A percentile compares a stretch with the other conserved stretches of the same genome.
Conservation (phyloP, 2,888 invertebrate species). For the Diachrysia chrysitis region DNA sequence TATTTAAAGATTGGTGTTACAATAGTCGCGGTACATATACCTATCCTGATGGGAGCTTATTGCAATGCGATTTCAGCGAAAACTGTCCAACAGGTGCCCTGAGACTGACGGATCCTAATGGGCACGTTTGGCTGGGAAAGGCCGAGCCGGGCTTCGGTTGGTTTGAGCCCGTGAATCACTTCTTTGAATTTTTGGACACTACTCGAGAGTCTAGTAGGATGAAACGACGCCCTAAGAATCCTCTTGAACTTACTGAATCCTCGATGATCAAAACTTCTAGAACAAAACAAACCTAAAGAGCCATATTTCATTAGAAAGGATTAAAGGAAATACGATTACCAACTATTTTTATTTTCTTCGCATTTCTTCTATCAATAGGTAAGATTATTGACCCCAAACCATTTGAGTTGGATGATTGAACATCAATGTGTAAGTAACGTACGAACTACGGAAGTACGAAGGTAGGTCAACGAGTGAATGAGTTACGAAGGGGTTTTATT, state of each 20-base stretch:
- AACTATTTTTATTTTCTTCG: background rate
- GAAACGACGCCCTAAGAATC: constrained; percentile 47
- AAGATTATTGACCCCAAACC: constrained; percentile 30
- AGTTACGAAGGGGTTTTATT: constrained; percentile 31
- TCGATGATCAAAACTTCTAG: background rate
- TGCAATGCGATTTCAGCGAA: constrained; percentile 84
- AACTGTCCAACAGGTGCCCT: constrained; percentile 85
- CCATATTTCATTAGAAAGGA: background rate
- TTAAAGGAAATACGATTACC: background rate
- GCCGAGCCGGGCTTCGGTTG: constrained; percentile 79
- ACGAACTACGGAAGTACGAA: constrained; percentile 10
- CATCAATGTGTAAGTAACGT: constrained; percentile 36
- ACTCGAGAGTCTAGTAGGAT: constrained; percentile 55
- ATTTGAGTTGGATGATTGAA: constrained; percentile 29
- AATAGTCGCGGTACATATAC: constrained; percentile 83
- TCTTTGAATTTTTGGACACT: constrained; percentile 75
- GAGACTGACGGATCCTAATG: constrained; percentile 85
- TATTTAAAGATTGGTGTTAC: constrained; percentile 84
- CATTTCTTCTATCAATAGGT: background rate
- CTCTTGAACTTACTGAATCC: accelerated
- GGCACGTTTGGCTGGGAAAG: constrained; percentile 86
- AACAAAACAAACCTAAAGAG: background rate
- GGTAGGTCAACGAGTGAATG: constrained; percentile 30
- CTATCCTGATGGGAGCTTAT: constrained; percentile 85
- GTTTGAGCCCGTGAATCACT: constrained; percentile 82